phyloP scores from a whole-genome alignment of 2,888 invertebrate species.

The Chrysopilus asiliformis region DNA sequence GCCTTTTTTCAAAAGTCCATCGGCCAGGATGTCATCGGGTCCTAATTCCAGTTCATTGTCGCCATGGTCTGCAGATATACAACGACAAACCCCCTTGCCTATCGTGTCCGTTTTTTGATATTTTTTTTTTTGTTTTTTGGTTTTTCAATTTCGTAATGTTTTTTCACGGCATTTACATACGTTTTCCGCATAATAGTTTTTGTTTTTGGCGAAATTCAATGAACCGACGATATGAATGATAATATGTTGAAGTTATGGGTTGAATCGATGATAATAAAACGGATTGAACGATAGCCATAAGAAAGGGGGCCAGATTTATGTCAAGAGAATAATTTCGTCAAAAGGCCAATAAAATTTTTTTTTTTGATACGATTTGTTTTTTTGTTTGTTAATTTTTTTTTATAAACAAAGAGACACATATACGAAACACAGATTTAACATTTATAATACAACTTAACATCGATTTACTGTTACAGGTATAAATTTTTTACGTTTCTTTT shows the following conservation, averaged over 20 bases:
- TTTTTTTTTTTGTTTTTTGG: slow-evolving; percentile 4
- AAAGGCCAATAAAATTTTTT: slow-evolving; percentile 6
- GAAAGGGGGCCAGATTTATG: slow-evolving; percentile 14
- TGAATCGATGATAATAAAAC: slow-evolving; percentile 3
- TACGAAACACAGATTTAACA: no score
- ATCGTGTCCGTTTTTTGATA: slow-evolving; percentile 30
- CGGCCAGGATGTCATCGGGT: slow-evolving; percentile 59
- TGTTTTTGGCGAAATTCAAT: slow-evolving; percentile 1
- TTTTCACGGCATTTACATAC: no score
- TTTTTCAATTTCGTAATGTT: no score
- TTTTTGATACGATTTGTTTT: slow-evolving; percentile 5
- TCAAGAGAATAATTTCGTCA: slow-evolving; percentile 14
- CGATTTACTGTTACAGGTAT: no score
- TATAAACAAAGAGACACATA: background rate
- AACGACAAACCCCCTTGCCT: slow-evolving; percentile 43
- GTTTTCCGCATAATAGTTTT: background rate
- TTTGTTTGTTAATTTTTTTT: slow-evolving; percentile 2
- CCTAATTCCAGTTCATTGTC: slow-evolving; percentile 52
- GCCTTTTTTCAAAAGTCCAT: slow-evolving; percentile 73
- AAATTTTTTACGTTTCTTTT: no score
- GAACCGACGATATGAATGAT: no score
- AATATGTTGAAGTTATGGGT: background rate
- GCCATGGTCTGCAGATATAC: slow-evolving; percentile 53
- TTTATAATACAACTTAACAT: no score
- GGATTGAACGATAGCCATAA: slow-evolving; percentile 7